A percentile compares a stretch with the other conserved stretches of the same genome.
Conservation (phyloP, 2,888 invertebrate species). For the Xiphydria camelus region DNA sequence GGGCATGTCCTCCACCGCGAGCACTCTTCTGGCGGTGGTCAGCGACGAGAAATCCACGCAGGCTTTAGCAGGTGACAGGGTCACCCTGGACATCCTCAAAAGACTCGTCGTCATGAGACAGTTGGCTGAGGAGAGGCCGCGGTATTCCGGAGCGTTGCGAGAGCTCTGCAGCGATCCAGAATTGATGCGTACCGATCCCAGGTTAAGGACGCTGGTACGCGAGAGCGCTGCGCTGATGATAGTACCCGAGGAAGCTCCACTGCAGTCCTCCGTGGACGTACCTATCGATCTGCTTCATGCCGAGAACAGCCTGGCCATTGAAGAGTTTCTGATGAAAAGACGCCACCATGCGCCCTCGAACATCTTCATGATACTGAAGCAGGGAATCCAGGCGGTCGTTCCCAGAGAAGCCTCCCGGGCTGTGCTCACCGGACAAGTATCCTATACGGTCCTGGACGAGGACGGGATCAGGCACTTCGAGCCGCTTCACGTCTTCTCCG, state of each 20-base stretch:
- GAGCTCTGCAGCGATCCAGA: slow-evolving; percentile 70
- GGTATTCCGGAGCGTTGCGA: slow-evolving; percentile 65
- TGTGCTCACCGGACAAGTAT: slow-evolving; percentile 73
- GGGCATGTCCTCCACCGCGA: slow-evolving; percentile 68
- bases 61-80: slow-evolving; percentile 63
- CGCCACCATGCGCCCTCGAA: slow-evolving; percentile 64
- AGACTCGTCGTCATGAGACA: slow-evolving; percentile 73
- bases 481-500: slow-evolving; percentile 74
- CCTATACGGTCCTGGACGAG: slow-evolving; percentile 78
- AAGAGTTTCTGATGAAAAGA: slow-evolving; percentile 70
- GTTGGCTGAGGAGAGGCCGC: slow-evolving; percentile 69
- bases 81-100: slow-evolving; percentile 70
- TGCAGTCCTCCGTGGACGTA: slow-evolving; percentile 71
- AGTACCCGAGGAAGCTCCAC: slow-evolving; percentile 65
- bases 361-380: slow-evolving; percentile 71
- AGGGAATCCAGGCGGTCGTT: slow-evolving; percentile 74
- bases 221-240: slow-evolving; percentile 75
- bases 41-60: slow-evolving; percentile 64
- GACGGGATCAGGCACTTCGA: slow-evolving; percentile 76
- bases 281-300: slow-evolving; percentile 69
- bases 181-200: slow-evolving; percentile 70
- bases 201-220: slow-evolving; percentile 70
- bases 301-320: slow-evolving; percentile 75
- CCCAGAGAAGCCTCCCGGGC: slow-evolving; percentile 76
- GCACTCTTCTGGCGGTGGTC: slow-evolving; percentile 61